Conservation (phyloP, 1,140 invertebrate species). For the Orussus abietinus region DNA sequence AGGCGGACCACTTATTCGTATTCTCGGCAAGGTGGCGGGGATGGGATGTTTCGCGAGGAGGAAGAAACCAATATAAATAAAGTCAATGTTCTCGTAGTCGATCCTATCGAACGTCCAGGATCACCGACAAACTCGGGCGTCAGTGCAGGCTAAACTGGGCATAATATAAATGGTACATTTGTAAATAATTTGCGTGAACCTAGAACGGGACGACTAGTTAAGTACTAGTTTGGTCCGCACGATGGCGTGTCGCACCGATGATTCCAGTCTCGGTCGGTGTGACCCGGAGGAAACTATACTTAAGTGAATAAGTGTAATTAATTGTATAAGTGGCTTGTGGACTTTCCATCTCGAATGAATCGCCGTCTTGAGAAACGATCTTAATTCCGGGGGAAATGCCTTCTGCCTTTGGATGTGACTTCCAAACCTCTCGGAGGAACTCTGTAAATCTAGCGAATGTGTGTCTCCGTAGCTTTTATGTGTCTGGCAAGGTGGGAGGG, state of each 20-base stretch:
- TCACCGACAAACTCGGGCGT: no score
- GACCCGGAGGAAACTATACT: slow-evolving; percentile 2
- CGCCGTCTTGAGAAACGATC: background rate
- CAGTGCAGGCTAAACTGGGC: no score
- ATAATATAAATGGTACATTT: no score
- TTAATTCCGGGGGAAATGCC: background rate
- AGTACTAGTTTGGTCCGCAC: background rate
- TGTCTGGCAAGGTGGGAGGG: background rate
- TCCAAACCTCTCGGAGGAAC: background rate
- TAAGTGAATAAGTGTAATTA: slow-evolving; percentile 3
- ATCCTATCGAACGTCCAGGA: no score
- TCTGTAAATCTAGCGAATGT: background rate
- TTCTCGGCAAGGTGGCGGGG: no score
- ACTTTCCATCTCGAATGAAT: background rate
- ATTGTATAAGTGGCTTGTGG: background rate
- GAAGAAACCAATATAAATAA: no score
- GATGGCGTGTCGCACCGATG: slow-evolving; percentile 1
- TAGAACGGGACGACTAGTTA: slow-evolving; percentile 4
- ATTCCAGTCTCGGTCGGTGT: background rate
- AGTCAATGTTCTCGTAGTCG: no score
- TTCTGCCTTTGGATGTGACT: background rate
- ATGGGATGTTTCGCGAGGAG: no score
- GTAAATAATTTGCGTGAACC: slow-evolving; percentile 18
- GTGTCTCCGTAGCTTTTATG: background rate
- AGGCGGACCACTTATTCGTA: no score